Base-by-base conservation (phyloP, 2,888 invertebrate species). In the Eumerus sabulonum region DNA sequence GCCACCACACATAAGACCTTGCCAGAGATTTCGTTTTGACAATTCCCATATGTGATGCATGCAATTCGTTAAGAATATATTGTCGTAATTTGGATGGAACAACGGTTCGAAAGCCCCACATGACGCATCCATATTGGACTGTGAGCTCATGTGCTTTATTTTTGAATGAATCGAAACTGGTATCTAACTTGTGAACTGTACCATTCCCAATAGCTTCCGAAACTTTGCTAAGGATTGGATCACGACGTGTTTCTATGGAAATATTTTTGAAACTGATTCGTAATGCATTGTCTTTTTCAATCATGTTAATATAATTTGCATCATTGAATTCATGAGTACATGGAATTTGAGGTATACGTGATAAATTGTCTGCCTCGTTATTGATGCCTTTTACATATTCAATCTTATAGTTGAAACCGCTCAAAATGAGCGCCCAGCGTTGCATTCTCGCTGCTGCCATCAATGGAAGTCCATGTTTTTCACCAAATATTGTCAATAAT, bases 11-110 rank as follows among this genome's bases (percentile, higher is more conserved):
- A 38, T 66, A 57, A 0, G 60, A 54, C 27, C 74, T 42, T 17
- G 74, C 67, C 16, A 76, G 11, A 9, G 64, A 60, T 60, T 81
- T 82, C 9, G 74, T 77, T 44, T 82, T 81, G 17, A 57, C 71
- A 14, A 81, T 79, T 13, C 81, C 82, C 13, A 81, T 73, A 50
- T 82, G 81, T 42, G 76, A 81, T 4, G 54, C 27, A 36, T 83
- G 82, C 13, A 83, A 60, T 17, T 76, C 54, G 9, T 19, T 27
- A 12, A 82, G 51, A 45, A 81, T 19, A 36, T 14, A 11, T 42
- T 14, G 40, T 36, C 51, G 45, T 9, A 82, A 50, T 42, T 79
- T 79, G 17, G 19, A 17, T 16, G 79, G 79, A 47, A 82, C 27
- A 14, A 82, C 60, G 4, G 63, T 47, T 14, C 71, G 59, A 44